phyloP scores from a whole-genome alignment of 2,797 vertebrate species.

The Parauchenoglanis ngamensis region DNA sequence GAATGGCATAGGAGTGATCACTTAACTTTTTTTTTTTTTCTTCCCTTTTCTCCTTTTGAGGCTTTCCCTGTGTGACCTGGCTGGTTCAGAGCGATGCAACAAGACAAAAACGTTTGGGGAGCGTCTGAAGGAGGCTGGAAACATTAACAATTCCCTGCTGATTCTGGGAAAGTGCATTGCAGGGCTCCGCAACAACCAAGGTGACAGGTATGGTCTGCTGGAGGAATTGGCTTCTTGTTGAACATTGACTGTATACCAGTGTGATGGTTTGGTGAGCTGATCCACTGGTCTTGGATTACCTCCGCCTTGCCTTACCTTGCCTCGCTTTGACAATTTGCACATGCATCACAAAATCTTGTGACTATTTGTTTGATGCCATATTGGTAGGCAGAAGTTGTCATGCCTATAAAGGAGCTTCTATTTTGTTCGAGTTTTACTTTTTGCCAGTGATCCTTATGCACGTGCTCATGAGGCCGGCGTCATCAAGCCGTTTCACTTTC shows the following conservation, averaged over 20 bases:
- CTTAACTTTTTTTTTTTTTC: background rate
- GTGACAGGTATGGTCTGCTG: constrained; percentile 70
- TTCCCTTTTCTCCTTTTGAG: constrained; percentile 59
- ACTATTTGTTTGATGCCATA: too few species aligned
- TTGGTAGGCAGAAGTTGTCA: too few species aligned
- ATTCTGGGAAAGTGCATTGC: constrained; percentile 91
- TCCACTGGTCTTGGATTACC: background rate
- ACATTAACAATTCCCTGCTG: constrained; percentile 91
- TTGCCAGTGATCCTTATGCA: too few species aligned
- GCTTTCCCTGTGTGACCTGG: constrained; percentile 89
- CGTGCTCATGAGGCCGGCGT: too few species aligned
- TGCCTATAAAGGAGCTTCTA: too few species aligned
- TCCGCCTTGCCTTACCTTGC: background rate
- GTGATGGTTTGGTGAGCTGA: background rate
- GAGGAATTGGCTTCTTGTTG: background rate
- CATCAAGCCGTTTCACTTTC: too few species aligned
- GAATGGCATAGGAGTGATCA: background rate
- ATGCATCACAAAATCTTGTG: too few species aligned
- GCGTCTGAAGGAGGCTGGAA: constrained; percentile 87
- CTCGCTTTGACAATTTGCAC: too few species aligned
- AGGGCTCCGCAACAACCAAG: constrained; percentile 82
- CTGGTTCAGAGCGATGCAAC: constrained; percentile 89
- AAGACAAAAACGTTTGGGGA: constrained; percentile 87
- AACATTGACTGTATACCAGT: too few species aligned
- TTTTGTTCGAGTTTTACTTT: too few species aligned